A percentile compares a stretch with the other conserved stretches of the same genome.
phyloP scores from a whole-genome alignment of 1,140 invertebrate genomes.

The Mamestra configurata region DNA sequence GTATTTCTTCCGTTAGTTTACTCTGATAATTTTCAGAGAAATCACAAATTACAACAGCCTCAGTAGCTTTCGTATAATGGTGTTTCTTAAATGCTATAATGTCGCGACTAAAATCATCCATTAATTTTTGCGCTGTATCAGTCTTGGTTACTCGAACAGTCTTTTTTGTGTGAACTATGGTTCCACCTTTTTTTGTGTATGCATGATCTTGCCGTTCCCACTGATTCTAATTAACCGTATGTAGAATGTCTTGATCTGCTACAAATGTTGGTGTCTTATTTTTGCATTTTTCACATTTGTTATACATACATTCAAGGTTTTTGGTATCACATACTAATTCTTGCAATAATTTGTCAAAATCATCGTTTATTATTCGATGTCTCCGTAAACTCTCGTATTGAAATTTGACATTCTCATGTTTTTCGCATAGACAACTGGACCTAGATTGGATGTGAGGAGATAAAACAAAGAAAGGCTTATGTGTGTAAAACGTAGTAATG shows the following conservation, averaged over 20 bases:
- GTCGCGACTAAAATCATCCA: conserved; percentile 8
- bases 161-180: conserved; percentile 13
- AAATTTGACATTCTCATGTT: conserved; percentile 13
- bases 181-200: conserved; percentile 15
- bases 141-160: conserved; percentile 9
- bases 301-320: conserved; percentile 17
- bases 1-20: conserved; percentile 48
- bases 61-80: not conserved
- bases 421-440: not conserved
- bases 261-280: conserved; percentile 17
- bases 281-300: conserved; percentile 15
- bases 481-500: conserved; percentile 10
- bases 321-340: not conserved
- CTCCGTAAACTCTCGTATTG: conserved; percentile 16
- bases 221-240: conserved; percentile 39
- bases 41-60: not conserved
- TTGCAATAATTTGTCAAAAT: conserved; percentile 8
- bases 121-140: not conserved
- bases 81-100: not conserved
- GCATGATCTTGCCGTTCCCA: conserved; percentile 14
- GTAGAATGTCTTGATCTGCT: conserved; percentile 15
- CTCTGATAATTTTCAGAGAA: conserved; percentile 27
- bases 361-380: not conserved
- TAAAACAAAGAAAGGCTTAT: conserved; percentile 2
- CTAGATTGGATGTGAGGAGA: not conserved